Evolutionary conservation across 1,140 invertebrate species (phyloP), one percentile per base, ranked within the genome.

Genomic region (Drosophila erecta): DNA sequence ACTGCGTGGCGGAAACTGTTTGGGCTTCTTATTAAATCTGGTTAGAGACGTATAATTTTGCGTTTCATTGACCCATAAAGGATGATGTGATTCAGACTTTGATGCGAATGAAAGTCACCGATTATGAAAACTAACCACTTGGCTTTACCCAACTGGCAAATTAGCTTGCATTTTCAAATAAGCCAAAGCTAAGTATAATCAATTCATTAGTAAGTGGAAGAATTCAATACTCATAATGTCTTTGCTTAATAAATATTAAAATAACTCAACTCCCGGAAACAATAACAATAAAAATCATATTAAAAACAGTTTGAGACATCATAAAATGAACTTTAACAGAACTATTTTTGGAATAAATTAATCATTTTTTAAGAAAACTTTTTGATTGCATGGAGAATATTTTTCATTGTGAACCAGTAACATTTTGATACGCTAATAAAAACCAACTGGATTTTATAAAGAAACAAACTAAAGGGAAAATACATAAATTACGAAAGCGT

Each of bases 1-100:
- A 22, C 53, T 53, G 33, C 12, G 54, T 46, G 72, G 72, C 71
- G 72, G 72, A 76, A 66, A 76, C 51, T 24, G 40, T 5, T 38
- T 35, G 43, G 47, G 38, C 56, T 72, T 59, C 53, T 72, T 46
- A 60, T 73, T 72, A 72, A 72, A 71, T 24, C 47, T 15, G 24
- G 20, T 73, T 60, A 14, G 33, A 46, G 54, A 20, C 15, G 7
- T 53, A 60, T 72, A 72, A 72, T 72, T 51, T 66, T n/a, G 38
- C 8, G 64, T 67, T 67, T 65, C 60, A 35, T 51, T 67, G 64
- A 67, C 64, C 64, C 12, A 67, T 67, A 67, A 67, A 65, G n/a
- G 15, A 33, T 37, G 27, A 47, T 14, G 47, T 46, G 62, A 69
- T 49, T 70, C 60, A 56, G 50, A 71, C 70, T 70, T 1, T 5